phyloP scores from a whole-genome alignment of 2,113 vertebrate genomes.

The Polypterus bichir region DNA sequence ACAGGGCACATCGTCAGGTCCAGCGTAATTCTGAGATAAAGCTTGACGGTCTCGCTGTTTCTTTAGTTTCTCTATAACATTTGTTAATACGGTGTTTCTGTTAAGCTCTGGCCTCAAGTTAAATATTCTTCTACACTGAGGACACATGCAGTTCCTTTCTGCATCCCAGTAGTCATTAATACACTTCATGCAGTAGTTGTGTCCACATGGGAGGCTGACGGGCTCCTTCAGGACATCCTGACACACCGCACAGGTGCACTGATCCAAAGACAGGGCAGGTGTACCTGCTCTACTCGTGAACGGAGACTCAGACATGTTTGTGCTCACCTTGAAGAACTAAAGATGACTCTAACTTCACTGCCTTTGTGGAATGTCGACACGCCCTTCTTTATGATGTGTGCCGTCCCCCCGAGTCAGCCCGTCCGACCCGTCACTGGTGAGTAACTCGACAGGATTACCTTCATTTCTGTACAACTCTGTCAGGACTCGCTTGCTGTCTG shows the following conservation, averaged over 20 bases:
- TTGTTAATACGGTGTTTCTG: constrained; percentile 34
- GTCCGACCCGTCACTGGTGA: no score
- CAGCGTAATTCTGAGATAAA: neutral
- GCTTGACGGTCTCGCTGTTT: constrained; percentile 20
- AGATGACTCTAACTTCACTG: no score
- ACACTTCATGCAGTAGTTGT: constrained; percentile 39
- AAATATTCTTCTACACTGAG: constrained; percentile 33
- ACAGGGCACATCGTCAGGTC: constrained; percentile 13
- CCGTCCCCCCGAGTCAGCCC: no score
- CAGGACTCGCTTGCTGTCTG: no score
- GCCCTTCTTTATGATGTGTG: no score
- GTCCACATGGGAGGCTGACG: constrained; percentile 35
- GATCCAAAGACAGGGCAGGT: constrained; percentile 27
- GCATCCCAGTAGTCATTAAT: constrained; percentile 29
- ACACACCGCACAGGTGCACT: constrained; percentile 47
- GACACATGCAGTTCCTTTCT: constrained; percentile 16
- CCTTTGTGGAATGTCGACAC: no score
- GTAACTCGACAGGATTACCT: no score
- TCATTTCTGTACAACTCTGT: no score
- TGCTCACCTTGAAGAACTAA: no score
- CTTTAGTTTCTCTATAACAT: constrained; percentile 26
- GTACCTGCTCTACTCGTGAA: constrained; percentile 2
- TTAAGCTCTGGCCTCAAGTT: constrained; percentile 18
- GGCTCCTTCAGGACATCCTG: constrained; percentile 30
- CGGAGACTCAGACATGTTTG: no score